These are phyloP conservation scores for Esox masquinongy DNA, from an alignment of 2,797 vertebrate genomes.

Conservation along the genomic window DNA sequence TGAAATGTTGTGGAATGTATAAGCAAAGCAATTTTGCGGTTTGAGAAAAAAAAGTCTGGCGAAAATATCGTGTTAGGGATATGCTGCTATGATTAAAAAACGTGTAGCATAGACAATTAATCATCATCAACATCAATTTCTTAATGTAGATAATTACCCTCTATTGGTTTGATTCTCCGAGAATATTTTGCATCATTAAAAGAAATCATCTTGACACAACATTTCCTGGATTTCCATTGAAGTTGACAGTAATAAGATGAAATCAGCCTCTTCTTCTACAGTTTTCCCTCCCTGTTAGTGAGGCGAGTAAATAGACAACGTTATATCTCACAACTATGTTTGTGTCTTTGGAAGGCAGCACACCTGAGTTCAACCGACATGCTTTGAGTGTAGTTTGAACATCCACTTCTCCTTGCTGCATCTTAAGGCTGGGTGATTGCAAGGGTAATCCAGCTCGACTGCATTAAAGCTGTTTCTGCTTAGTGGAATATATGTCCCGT, in stretches of 20 bases:
- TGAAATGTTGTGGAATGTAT: constrained; percentile 34
- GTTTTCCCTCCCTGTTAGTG: background rate
- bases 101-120: background rate
- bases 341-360: constrained; percentile 49
- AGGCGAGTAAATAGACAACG: constrained; percentile 23
- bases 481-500: constrained; percentile 76
- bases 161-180: constrained; percentile 18
- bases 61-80: constrained; percentile 19
- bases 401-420: constrained; percentile 44
- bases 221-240: constrained; percentile 7
- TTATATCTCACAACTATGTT: constrained; percentile 58
- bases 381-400: constrained; percentile 62
- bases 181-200: constrained; percentile 21
- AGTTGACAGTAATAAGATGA: constrained; percentile 6
- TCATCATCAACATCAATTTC: constrained; percentile 29
- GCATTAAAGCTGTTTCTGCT: constrained; percentile 73
- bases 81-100: constrained; percentile 25
- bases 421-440: constrained; percentile 55
- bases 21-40: constrained; percentile 31
- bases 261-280: background rate
- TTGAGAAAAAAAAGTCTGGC: constrained; percentile 39
- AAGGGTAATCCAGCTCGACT: constrained; percentile 68
- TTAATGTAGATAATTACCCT: constrained; percentile 11
- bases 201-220: constrained; percentile 3
- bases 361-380: constrained; percentile 57